Base-by-base conservation (phyloP, 2,113 vertebrate species). In the Ammodytes dubius region DNA sequence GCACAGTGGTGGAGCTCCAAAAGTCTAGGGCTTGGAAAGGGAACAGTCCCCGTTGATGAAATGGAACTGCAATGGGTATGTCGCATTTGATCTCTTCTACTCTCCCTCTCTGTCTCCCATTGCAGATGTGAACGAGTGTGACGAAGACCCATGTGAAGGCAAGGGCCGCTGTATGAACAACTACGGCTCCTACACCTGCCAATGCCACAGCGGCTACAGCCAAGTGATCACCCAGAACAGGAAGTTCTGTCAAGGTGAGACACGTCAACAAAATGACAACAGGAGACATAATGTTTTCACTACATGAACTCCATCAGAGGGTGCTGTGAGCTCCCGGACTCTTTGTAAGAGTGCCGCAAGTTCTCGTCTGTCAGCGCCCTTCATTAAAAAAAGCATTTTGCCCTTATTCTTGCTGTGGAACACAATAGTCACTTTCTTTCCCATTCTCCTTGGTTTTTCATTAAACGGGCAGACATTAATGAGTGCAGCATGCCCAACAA, bases 161-260 rank as follows among this genome's bases (percentile, higher is more conserved):
- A 97, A 92, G 84, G 97, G 97, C 8, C 96, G 56, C 80, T 99
- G 97, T 53, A 70, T 97, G 54, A 99, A 98, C 94, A 96, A 61
- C 0, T 88, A 95, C 69, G 97, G 97, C 65, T 98, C 97, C 83
- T 98, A 96, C 70, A 94, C 94, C 61, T 99, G 97, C 76, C 93
- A 96, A 45, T 98, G 97, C 92, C 93, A 96, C 89, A 93, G 95
- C 0, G 97, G 97, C 40, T 99, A 96, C 83, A 95, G 85, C 19
- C 91, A 95, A 88, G 85, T 92, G 84, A 93, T 95, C 85, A 95
- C 79, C 0, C 95, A 94, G 47, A 94, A 95, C 90, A 95, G 87
- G 64, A 97, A 95, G 91, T 96, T 93, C 84, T 99, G 97, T 92
- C 95, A 95, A 94, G 97, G 97, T 98, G 87, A 96, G 96, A 63